A percentile compares a stretch with the other conserved stretches of the same genome.
These are phyloP conservation scores for Erannis defoliaria DNA, from an alignment of 2,888 invertebrate species.

Conservation along the genomic window DNA sequence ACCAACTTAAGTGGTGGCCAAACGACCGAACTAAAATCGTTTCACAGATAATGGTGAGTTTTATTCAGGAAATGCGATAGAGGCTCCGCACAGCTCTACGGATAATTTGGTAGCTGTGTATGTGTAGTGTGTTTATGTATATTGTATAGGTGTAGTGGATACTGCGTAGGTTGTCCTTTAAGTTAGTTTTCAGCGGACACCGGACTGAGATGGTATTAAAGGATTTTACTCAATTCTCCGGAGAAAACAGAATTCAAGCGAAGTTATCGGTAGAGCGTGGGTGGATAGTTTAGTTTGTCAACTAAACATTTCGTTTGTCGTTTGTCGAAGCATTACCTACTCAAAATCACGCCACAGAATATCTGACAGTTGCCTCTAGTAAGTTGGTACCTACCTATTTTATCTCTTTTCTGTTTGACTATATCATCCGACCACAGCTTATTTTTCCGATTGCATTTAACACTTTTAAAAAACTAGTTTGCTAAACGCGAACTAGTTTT, in stretches of 20 bases:
- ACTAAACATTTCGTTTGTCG: too few relatives aligned
- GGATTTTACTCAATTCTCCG: background rate
- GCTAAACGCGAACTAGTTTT: too few relatives aligned
- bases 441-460: too few relatives aligned
- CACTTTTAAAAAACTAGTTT: too few relatives aligned
- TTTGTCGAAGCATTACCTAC: too few relatives aligned
- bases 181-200: background rate
- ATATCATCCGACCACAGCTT: too few relatives aligned
- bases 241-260: background rate
- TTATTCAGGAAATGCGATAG: background rate
- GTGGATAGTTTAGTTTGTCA: background rate
- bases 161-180: constrained; percentile 7
- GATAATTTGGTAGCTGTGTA: background rate
- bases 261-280: background rate
- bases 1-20: background rate
- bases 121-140: constrained; percentile 1
- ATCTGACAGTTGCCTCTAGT: too few relatives aligned
- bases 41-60: background rate
- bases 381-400: too few relatives aligned
- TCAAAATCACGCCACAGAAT: too few relatives aligned
- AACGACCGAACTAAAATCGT: background rate
- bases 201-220: background rate
- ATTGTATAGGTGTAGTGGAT: background rate
- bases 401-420: too few relatives aligned
- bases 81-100: background rate